A percentile compares a stretch with the other conserved stretches of the same genome.
phyloP scores from a whole-genome alignment of 2,797 vertebrate genomes.

The Syncerus caffer region DNA sequence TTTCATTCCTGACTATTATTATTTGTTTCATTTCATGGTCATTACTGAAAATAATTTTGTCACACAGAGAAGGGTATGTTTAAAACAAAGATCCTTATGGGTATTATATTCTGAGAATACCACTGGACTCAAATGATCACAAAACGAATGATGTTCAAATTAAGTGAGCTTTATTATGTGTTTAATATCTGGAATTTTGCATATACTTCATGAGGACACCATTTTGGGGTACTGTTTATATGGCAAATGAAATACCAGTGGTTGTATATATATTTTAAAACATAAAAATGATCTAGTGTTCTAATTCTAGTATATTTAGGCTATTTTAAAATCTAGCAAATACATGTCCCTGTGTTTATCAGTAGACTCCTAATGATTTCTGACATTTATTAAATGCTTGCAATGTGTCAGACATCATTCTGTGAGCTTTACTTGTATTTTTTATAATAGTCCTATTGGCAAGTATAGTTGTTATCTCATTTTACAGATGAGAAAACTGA shows the following conservation, averaged over 20 bases:
- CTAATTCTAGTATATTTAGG: background rate
- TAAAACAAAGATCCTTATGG: background rate
- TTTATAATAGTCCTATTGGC: background rate
- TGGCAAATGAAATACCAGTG: background rate
- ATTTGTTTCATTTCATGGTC: constrained; percentile 10
- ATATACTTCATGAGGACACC: background rate
- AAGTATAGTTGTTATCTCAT: background rate
- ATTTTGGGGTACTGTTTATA: background rate
- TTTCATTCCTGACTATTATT: background rate
- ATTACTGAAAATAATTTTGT: constrained; percentile 14
- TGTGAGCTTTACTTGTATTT: background rate
- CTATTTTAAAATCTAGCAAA: background rate
- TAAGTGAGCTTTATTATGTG: background rate
- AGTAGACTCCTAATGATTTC: background rate
- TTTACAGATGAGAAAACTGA: background rate
- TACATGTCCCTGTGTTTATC: background rate
- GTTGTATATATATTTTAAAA: background rate
- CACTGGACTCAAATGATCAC: background rate
- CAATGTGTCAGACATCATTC: background rate
- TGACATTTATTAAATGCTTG: background rate
- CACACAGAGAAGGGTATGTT: background rate
- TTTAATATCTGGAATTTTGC: constrained; percentile 27
- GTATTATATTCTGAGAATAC: background rate
- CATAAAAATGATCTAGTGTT: background rate
- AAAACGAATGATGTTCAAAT: background rate